Evolutionary conservation across 1,140 invertebrate species (phyloP).

Genomic region (Zaprionus taronus): DNA sequence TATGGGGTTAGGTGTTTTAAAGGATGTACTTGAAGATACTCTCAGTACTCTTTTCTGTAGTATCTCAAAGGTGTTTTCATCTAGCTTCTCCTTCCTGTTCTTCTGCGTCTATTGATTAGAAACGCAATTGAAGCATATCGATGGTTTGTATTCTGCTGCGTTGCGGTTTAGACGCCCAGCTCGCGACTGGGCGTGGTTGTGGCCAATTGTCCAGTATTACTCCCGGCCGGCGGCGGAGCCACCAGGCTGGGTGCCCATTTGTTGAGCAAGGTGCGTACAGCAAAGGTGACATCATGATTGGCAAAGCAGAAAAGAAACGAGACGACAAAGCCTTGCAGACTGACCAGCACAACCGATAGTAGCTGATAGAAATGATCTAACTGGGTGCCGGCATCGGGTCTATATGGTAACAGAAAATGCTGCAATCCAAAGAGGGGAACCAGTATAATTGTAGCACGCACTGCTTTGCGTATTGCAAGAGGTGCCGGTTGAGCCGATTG

Average conservation of each 20-base stretch:
- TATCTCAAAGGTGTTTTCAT: background rate
- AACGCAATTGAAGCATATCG: conserved; percentile 49
- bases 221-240: conserved; percentile 70
- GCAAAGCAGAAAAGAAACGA: conserved; percentile 95
- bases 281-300: conserved; percentile 92
- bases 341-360: conserved; percentile 90
- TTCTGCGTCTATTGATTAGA: conserved; percentile 16
- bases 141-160: conserved; percentile 13
- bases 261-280: conserved; percentile 83
- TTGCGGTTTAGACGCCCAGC: conserved; percentile 71
- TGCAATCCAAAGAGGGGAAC: conserved; percentile 91
- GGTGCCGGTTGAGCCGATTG: conserved; percentile 86
- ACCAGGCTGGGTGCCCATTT: conserved; percentile 74
- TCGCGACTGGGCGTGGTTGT: conserved; percentile 83
- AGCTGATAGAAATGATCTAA: conserved; percentile 90
- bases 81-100: background rate
- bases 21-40: background rate
- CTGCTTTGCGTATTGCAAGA: conserved; percentile 85
- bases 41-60: background rate
- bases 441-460: conserved; percentile 91
- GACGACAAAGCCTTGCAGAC: conserved; percentile 94
- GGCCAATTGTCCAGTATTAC: conserved; percentile 82
- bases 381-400: conserved; percentile 87
- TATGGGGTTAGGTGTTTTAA: background rate
- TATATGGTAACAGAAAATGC: conserved; percentile 92